Evolutionary conservation across 2,113 vertebrate species (phyloP).

Genomic region (Sinocyclocheilus grahami): DNA sequence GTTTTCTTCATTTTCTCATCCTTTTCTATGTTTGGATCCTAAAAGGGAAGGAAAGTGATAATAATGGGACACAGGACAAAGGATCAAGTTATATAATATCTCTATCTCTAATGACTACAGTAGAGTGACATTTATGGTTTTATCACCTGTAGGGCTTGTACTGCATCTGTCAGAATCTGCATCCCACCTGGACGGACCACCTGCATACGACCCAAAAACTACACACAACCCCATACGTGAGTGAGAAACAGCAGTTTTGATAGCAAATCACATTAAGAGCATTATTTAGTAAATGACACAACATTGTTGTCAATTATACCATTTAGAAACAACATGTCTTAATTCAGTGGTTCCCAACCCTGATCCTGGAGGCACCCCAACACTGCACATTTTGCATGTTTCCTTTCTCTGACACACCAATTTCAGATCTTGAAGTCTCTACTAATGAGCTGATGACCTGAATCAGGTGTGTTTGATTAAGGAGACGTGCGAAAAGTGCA

Average conservation of each 20-base stretch:
- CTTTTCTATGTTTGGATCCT: constrained; percentile 60
- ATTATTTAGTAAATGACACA: too few relatives aligned
- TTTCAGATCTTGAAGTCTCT: too few relatives aligned
- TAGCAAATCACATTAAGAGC: not conserved
- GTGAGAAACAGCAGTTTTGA: not conserved
- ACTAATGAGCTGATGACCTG: too few relatives aligned
- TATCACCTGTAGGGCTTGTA: constrained; percentile 40
- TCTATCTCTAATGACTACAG: not conserved
- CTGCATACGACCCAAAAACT: constrained; percentile 75
- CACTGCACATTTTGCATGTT: too few relatives aligned
- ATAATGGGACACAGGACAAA: not conserved
- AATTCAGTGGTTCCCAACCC: too few relatives aligned
- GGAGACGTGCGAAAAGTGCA: too few relatives aligned
- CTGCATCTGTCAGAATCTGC: constrained; percentile 69
- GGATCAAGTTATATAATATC: not conserved
- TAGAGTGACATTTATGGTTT: not conserved
- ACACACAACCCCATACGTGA: not conserved
- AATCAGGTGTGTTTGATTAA: too few relatives aligned
- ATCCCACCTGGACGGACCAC: constrained; percentile 66
- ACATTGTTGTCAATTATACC: not conserved
- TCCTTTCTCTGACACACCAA: too few relatives aligned
- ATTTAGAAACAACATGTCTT: not conserved
- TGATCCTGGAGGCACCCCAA: too few relatives aligned
- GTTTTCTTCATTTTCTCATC: constrained; percentile 62
- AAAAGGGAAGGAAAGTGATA: not conserved